Evolutionary conservation across 2,888 invertebrate species (phyloP), one percentile per base, ranked within the genome.

Genomic region (Pheosia gnoma): DNA sequence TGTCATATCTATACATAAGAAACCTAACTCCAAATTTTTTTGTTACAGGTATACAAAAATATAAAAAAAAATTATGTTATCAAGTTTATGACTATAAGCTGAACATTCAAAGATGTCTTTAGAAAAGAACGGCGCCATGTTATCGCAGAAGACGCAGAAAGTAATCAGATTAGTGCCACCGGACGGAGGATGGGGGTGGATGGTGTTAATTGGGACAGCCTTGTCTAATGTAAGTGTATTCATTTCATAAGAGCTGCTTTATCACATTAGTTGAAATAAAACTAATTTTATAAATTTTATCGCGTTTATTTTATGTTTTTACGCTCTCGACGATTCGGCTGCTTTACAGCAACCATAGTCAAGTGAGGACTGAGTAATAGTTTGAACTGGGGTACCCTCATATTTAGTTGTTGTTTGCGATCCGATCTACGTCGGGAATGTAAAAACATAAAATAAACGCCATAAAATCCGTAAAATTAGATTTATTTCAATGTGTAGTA

Each of bases 111-210:
- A 78, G 68, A 87, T 83, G 86, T 75, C 84, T 60, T 72, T 78
- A 59, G 87, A 90, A 78, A 88, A 83, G 67, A 84, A 78, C 66
- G 76, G 81, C 45, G 68, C 86, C 65, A 77, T 71, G 43, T 53
- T 71, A 43, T 66, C 77, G 60, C 79, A 74, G 41, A 86, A 75
- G 67, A 84, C 81, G 13, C 84, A 87, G 70, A 92, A 86, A 76
- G 83, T 84, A 64, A 83, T 83, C 47, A 93, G 85, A 79, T 77
- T 90, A 62, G 82, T 94, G 43, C 92, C 95, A 0, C 96, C 96
- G 0, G 95, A 96, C 81, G 96, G 96, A 49, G 96, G 96, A 0
- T 96, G 95, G 95, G 96, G 96, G 0, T 96, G 96, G 96, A 93
- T 96, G 86, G 94, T 96, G 3, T 92, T 96, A 5, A 79, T 95